Evolutionary conservation across 2,797 vertebrate genomes (phyloP).

Genomic region (Eidolon dupreanum): DNA sequence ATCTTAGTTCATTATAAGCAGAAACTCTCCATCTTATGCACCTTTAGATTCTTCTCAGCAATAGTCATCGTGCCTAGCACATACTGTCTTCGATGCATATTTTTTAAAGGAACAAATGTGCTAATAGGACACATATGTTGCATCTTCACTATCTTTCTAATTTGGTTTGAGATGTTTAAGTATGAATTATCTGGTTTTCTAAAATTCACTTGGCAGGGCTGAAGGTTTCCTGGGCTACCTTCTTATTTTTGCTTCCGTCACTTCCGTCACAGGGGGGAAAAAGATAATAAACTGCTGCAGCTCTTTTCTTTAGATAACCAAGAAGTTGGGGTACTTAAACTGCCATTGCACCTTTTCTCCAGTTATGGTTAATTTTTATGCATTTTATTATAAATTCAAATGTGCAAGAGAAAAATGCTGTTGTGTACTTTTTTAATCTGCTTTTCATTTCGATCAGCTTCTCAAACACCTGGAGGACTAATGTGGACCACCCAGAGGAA

Average conservation of each 20-base stretch:
- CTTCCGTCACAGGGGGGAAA: not conserved
- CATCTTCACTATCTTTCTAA: not conserved
- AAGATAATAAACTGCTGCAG: not conserved
- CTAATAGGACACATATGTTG: not conserved
- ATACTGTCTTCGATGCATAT: conserved; percentile 25
- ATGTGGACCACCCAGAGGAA: conserved; percentile 25
- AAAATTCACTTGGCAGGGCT: not conserved
- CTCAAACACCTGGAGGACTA: conserved; percentile 8
- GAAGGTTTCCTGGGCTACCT: not conserved
- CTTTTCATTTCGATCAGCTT: conserved; percentile 56
- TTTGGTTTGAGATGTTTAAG: not conserved
- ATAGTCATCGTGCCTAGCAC: not conserved
- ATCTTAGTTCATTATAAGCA: not conserved
- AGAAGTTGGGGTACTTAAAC: not conserved
- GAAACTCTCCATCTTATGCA: not conserved
- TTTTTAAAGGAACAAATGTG: not conserved
- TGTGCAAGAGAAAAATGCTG: conserved; percentile 7
- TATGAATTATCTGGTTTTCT: not conserved
- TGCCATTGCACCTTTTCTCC: not conserved
- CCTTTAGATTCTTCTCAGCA: conserved; percentile 1
- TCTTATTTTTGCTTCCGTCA: conserved; percentile 10
- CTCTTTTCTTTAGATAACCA: not conserved
- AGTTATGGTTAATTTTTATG: conserved; percentile 18
- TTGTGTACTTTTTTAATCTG: not conserved
- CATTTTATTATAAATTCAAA: not conserved